These are phyloP conservation scores for Adoxophyes honmai DNA, from an alignment of 1,140 invertebrate species.

Conservation along the genomic window DNA sequence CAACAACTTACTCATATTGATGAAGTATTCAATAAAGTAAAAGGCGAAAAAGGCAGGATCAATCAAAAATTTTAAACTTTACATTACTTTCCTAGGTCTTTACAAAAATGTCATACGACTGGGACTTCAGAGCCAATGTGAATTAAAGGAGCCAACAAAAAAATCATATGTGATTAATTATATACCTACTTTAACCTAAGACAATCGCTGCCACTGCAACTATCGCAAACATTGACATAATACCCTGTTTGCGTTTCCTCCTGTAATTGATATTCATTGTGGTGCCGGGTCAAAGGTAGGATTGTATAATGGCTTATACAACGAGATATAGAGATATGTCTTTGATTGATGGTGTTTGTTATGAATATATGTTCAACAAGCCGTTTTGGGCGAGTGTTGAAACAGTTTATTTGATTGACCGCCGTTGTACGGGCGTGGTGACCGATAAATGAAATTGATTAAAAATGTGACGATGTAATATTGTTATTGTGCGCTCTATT, in stretches of 20 bases:
- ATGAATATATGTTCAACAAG: constrained; percentile 13
- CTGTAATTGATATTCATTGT: constrained; percentile 35
- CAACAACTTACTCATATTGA: too few species aligned
- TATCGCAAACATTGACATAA: constrained; percentile 20
- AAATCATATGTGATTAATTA: too few species aligned
- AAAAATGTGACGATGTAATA: neutral
- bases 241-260: constrained; percentile 35
- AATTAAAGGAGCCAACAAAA: too few species aligned
- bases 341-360: constrained; percentile 9
- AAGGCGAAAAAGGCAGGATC: too few species aligned
- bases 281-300: constrained; percentile 3
- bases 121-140: too few species aligned
- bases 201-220: too few species aligned
- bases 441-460: constrained; percentile 10
- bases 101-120: too few species aligned
- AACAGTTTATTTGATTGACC: neutral
- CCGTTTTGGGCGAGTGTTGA: neutral
- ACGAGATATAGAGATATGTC: neutral
- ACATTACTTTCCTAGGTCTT: too few species aligned
- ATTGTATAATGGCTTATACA: constrained; percentile 13
- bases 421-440: neutral
- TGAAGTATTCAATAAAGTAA: too few species aligned
- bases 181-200: too few species aligned
- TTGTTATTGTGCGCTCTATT: too few species aligned
- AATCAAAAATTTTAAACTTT: too few species aligned